phyloP scores from a whole-genome alignment of 2,888 invertebrate species.

The Stenchaetothrips biformis region DNA sequence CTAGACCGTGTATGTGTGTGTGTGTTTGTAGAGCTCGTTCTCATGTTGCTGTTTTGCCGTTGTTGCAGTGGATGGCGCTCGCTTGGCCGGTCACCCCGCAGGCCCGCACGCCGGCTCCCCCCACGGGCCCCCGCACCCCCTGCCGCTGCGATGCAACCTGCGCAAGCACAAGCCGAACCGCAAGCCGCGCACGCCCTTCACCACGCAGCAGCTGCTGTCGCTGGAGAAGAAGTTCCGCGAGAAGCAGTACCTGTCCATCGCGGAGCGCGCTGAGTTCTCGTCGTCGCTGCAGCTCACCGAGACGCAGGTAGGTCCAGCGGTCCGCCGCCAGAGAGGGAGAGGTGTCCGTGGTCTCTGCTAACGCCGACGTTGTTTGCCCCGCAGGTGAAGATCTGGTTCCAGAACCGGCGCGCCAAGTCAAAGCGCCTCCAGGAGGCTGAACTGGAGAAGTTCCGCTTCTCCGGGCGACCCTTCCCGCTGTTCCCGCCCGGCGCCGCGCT shows the following conservation, averaged over 20 bases:
- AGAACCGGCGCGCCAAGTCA: slow-evolving; percentile 90
- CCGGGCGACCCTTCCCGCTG: slow-evolving; percentile 39
- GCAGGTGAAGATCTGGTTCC: slow-evolving; percentile 89
- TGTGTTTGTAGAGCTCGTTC: too few species aligned
- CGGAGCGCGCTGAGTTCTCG: slow-evolving; percentile 91
- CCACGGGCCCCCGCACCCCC: background rate
- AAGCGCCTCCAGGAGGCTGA: slow-evolving; percentile 95
- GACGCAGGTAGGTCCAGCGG: slow-evolving; percentile 69
- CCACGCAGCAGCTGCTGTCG: slow-evolving; percentile 84
- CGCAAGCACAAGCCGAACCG: slow-evolving; percentile 93
- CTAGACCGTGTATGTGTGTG: too few species aligned
- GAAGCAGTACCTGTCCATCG: slow-evolving; percentile 91
- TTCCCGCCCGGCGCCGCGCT: slow-evolving; percentile 50
- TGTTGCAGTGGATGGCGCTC: slow-evolving; percentile 19
- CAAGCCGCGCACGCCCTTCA: slow-evolving; percentile 94
- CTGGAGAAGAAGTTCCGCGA: slow-evolving; percentile 90
- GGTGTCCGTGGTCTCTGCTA: background rate
- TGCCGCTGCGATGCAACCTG: slow-evolving; percentile 71
- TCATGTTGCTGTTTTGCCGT: background rate
- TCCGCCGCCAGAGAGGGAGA: background rate
- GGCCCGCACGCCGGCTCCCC: slow-evolving; percentile 46
- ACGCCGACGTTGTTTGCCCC: slow-evolving; percentile 36
- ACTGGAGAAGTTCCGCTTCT: slow-evolving; percentile 70
- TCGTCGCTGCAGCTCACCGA: slow-evolving; percentile 84
- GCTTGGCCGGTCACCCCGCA: background rate